A percentile compares a stretch with the other conserved stretches of the same genome.
These are phyloP conservation scores for Lordiphosa clarofinis DNA, from an alignment of 1,140 invertebrate genomes.

Conservation along the genomic window DNA sequence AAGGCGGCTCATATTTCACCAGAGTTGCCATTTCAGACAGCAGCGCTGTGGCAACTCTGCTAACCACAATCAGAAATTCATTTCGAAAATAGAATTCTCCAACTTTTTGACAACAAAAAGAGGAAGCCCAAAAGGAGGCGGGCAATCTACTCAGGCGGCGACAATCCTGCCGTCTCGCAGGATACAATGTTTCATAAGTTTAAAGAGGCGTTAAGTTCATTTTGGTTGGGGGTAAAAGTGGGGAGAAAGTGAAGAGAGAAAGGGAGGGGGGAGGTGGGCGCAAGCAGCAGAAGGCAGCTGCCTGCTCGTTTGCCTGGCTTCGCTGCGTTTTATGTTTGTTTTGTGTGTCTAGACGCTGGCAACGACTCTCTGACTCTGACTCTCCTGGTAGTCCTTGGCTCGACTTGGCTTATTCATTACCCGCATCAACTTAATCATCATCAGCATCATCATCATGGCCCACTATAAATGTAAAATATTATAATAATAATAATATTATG, in stretches of 20 bases:
- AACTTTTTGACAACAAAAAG: constrained; percentile 25
- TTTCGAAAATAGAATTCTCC: constrained; percentile 39
- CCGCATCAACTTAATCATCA: constrained; percentile 33
- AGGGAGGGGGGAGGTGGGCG: not conserved
- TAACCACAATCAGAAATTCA: constrained; percentile 38
- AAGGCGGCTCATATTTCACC: not conserved
- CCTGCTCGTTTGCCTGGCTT: constrained; percentile 20
- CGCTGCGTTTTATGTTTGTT: constrained; percentile 65
- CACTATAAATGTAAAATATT: constrained; percentile 53
- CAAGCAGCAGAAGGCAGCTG: constrained; percentile 6
- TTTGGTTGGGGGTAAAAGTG: constrained; percentile 12
- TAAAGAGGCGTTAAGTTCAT: constrained; percentile 75
- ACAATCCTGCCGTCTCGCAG: constrained; percentile 31
- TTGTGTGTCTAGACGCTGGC: constrained; percentile 64
- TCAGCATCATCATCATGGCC: not conserved
- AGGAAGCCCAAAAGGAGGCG: not conserved
- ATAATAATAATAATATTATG: constrained; percentile 54
- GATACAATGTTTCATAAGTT: constrained; percentile 66
- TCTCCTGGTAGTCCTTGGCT: constrained; percentile 28
- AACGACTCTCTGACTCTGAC: constrained; percentile 17
- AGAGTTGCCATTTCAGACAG: constrained; percentile 43
- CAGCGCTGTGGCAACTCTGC: constrained; percentile 20
- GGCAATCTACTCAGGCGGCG: constrained; percentile 1
- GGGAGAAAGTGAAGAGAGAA: too few species aligned
- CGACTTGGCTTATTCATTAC: constrained; percentile 67